Base-by-base conservation (phyloP, 2,888 invertebrate genomes). In the Gymnosoma rotundatum region DNA sequence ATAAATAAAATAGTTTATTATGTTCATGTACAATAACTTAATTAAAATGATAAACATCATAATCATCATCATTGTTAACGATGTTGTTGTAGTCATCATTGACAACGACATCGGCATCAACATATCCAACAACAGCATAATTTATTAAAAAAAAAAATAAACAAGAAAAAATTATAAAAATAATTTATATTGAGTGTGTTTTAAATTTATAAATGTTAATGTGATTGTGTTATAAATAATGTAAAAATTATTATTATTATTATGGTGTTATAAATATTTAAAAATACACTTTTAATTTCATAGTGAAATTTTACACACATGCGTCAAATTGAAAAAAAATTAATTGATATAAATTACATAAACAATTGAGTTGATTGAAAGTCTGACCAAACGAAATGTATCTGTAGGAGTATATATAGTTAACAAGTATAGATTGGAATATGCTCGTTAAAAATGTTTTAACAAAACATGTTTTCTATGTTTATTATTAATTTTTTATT, bases 11-110 rank as follows among this genome's bases (percentile, higher is more conserved):
- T 84, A 78, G 84, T 84, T 84, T 78, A 81, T 81, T 78, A 81
- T 84, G 66, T 64, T 74, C 84, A 38, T 64, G 78, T 78, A 84
- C 81, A 84, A 84, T 81, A 84, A 84, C 84, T 81, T 84, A 84
- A 84, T 84, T 84, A 84, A 81, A 81, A 81, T 81, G 81, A 84
- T 84, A 81, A 84, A 78, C 78, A 81, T 84, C 74, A 64, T 73
- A 60, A 83, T 70, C 56, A 52, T 60, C 69, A 60, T 36, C 36
- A 50, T 66, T 63, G 25, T 60, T 58, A 38, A n/a, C 64, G 32
- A 50, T 18, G 45, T 56, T 69, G 63, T 63, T n/a, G n/a, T n/a
- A n/a, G 54, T 18, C 58, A 50, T 58, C 64, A 52, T 52, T 66
- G 58, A 58, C 72, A 73, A 60, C 42, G 66, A 73, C 60, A 72